Conservation (phyloP, 2,113 vertebrate genomes). For the Channa argus region DNA sequence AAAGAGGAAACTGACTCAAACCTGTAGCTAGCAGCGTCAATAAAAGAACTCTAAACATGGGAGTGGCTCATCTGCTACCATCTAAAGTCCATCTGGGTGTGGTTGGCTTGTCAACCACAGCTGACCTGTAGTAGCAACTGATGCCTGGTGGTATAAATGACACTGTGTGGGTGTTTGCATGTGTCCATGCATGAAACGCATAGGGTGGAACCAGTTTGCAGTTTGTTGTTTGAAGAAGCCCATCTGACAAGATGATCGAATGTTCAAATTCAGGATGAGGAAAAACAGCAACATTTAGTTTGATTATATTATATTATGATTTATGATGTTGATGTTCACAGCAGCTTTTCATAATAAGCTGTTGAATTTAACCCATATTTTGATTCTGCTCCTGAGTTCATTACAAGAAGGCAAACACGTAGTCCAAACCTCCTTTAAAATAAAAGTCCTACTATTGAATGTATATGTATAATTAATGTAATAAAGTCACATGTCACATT, state of each 20-base stretch:
- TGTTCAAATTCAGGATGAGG: neutral
- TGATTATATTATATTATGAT: too few species aligned
- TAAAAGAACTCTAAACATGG: conserved; percentile 34
- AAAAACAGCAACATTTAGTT: neutral
- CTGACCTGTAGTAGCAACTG: conserved; percentile 21
- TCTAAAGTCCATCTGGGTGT: conserved; percentile 40
- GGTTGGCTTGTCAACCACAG: conserved; percentile 19
- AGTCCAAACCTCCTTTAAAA: too few species aligned
- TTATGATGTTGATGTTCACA: neutral
- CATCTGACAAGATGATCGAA: neutral
- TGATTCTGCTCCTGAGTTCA: too few species aligned
- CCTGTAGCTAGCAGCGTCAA: neutral
- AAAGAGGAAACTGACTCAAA: conserved; percentile 5
- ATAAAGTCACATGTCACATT: too few species aligned
- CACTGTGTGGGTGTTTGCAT: neutral
- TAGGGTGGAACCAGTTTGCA: conserved; percentile 4
- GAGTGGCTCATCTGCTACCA: neutral
- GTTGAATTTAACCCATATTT: neutral
- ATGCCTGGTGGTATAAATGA: conserved; percentile 18
- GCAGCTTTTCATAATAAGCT: neutral
- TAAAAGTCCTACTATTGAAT: too few species aligned
- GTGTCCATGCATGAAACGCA: neutral
- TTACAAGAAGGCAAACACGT: too few species aligned
- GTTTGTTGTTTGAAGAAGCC: too few species aligned
- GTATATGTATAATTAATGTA: too few species aligned